A percentile compares a stretch with the other conserved stretches of the same genome.
Conservation (phyloP, 2,797 vertebrate species). For the Crax fasciolata region DNA sequence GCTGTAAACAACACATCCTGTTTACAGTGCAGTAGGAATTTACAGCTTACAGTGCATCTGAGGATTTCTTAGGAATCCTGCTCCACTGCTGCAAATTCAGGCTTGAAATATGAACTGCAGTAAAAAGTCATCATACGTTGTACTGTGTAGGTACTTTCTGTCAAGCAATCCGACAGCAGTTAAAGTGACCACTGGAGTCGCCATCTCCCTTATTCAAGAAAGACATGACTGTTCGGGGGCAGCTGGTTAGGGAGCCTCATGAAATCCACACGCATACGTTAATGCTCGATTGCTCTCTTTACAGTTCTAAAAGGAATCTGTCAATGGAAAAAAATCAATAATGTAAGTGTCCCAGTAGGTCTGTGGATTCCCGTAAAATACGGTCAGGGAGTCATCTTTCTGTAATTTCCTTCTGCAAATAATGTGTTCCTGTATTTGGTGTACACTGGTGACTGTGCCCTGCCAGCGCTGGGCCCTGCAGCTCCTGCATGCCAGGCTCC, state of each 20-base stretch:
- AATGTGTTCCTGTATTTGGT: neutral
- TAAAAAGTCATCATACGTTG: neutral
- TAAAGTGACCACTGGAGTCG: conserved; percentile 32
- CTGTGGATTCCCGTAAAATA: conserved; percentile 8
- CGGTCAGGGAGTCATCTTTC: neutral
- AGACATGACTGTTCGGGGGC: conserved; percentile 34
- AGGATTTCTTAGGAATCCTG: conserved; percentile 66
- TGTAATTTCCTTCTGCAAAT: neutral
- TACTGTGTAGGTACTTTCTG: neutral
- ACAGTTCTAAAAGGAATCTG: conserved; percentile 21
- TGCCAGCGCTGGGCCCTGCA: neutral
- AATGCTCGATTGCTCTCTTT: conserved; percentile 25
- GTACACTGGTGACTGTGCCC: neutral
- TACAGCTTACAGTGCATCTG: conserved; percentile 64
- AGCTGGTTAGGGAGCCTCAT: conserved; percentile 33
- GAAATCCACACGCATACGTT: conserved; percentile 32
- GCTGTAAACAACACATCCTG: conserved; percentile 82
- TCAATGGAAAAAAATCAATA: conserved; percentile 30
- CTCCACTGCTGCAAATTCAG: conserved; percentile 16
- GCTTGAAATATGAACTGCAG: conserved; percentile 42
- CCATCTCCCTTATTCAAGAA: conserved; percentile 52
- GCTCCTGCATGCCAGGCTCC: neutral
- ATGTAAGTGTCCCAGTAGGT: neutral
- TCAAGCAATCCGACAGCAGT: conserved; percentile 32
- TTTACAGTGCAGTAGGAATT: conserved; percentile 73